Evolutionary conservation across 2,797 vertebrate genomes (phyloP).

Genomic region (Sebastes trivittatus): DNA sequence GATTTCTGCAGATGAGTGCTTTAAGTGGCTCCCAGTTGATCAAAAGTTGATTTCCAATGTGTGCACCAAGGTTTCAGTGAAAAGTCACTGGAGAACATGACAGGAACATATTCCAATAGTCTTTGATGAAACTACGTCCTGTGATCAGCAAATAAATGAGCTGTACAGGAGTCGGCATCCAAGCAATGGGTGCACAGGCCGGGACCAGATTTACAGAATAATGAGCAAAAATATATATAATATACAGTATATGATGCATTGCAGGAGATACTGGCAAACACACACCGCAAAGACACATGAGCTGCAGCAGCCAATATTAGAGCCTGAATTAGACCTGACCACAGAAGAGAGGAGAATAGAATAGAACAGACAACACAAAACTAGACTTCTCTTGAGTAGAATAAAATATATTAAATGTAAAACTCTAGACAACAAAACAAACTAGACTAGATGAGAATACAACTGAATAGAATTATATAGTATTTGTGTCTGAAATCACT

Average conservation of each 20-base stretch:
- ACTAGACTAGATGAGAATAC: not conserved
- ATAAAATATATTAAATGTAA: not conserved
- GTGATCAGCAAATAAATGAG: slow-evolving; percentile 31
- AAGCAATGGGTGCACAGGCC: not conserved
- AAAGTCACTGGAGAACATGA: not conserved
- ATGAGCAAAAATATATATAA: slow-evolving; percentile 18
- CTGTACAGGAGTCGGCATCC: slow-evolving; percentile 14
- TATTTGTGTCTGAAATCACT: not conserved
- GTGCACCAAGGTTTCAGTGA: not conserved
- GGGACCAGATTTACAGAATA: not conserved
- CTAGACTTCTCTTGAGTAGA: not conserved
- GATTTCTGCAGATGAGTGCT: not conserved
- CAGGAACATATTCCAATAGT: slow-evolving; percentile 14
- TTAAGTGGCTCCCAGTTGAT: slow-evolving; percentile 10
- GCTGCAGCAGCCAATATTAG: slow-evolving; percentile 1
- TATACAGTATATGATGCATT: not conserved
- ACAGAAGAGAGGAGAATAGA: not conserved
- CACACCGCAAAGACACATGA: not conserved
- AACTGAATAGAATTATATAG: not conserved
- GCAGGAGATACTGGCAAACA: slow-evolving; percentile 33
- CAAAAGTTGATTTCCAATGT: not conserved
- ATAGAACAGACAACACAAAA: not conserved
- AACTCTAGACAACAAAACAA: not conserved
- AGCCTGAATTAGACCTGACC: slow-evolving; percentile 2
- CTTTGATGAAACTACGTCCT: slow-evolving; percentile 31